Conservation (phyloP, 2,797 vertebrate species). For the Catamblyrhynchus diadema region DNA sequence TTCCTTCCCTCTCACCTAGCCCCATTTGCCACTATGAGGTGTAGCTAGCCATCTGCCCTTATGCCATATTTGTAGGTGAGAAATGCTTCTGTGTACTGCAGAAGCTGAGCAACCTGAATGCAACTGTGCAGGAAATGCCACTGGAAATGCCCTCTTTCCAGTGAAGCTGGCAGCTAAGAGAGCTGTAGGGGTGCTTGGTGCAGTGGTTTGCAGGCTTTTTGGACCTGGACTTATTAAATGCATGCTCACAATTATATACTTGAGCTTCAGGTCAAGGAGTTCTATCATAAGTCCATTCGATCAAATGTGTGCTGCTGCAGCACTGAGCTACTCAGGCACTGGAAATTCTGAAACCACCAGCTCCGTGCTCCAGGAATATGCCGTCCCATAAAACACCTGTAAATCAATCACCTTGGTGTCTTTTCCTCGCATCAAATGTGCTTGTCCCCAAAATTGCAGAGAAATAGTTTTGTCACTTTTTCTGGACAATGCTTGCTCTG, state of each 20-base stretch:
- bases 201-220: not conserved
- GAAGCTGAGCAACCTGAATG: not conserved
- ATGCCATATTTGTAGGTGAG: not conserved
- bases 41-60: not conserved
- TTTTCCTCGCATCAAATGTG: not conserved
- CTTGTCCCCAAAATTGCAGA: not conserved
- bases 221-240: not conserved
- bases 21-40: not conserved
- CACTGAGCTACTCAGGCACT: accelerated
- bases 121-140: not conserved
- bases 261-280: not conserved
- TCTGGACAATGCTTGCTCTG: not conserved
- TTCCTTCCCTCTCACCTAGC: not conserved
- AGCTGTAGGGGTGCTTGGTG: not conserved
- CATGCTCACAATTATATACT: not conserved
- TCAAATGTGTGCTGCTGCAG: not conserved
- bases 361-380: not conserved
- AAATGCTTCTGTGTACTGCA: not conserved
- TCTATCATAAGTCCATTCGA: accelerated
- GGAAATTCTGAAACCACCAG: not conserved
- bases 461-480: slow-evolving; percentile 17
- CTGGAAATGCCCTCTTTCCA: not conserved
- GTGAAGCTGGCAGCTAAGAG: not conserved
- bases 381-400: not conserved
- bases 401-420: not conserved